Evolutionary conservation across 2,888 invertebrate genomes (phyloP).

Genomic region (Brenthis daphne): DNA sequence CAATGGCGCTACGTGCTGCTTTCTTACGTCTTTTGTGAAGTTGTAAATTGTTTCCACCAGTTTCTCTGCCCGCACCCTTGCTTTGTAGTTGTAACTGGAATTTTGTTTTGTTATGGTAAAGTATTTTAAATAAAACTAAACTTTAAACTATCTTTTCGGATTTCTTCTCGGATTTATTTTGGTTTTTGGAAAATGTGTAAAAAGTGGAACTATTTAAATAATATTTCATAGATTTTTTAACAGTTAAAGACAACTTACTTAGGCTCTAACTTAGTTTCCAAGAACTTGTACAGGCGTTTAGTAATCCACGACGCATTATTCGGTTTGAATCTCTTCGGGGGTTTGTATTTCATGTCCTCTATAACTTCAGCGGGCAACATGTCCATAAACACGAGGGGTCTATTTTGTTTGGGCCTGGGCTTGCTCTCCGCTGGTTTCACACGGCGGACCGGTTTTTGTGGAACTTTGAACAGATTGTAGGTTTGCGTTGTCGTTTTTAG

Average conservation of each 20-base stretch:
- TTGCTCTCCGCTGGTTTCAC: slow-evolving; percentile 43
- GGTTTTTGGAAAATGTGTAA: too few species aligned
- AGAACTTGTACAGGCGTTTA: slow-evolving; percentile 63
- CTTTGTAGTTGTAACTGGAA: slow-evolving; percentile 68
- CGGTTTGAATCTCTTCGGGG: slow-evolving; percentile 66
- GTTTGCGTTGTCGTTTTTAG: slow-evolving; percentile 47
- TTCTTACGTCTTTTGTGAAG: slow-evolving; percentile 53
- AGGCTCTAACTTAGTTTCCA: slow-evolving; percentile 67
- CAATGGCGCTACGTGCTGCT: slow-evolving; percentile 47
- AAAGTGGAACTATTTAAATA: too few species aligned
- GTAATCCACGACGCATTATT: slow-evolving; percentile 70
- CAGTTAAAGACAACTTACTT: slow-evolving; percentile 54
- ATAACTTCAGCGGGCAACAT: slow-evolving; percentile 57
- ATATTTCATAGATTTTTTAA: too few species aligned
- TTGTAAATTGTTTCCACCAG: slow-evolving; percentile 60
- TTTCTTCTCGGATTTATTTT: too few species aligned
- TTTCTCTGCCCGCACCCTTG: slow-evolving; percentile 67
- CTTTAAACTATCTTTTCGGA: too few species aligned
- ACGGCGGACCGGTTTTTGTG: slow-evolving; percentile 46
- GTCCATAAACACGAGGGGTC: slow-evolving; percentile 41
- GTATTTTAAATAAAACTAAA: too few species aligned
- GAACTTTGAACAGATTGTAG: slow-evolving; percentile 54
- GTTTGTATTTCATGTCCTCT: slow-evolving; percentile 68
- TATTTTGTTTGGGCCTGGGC: slow-evolving; percentile 48
- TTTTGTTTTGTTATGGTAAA: background rate